Evolutionary conservation across 2,797 vertebrate genomes (phyloP).

Genomic region (Rhinogobio ventralis): DNA sequence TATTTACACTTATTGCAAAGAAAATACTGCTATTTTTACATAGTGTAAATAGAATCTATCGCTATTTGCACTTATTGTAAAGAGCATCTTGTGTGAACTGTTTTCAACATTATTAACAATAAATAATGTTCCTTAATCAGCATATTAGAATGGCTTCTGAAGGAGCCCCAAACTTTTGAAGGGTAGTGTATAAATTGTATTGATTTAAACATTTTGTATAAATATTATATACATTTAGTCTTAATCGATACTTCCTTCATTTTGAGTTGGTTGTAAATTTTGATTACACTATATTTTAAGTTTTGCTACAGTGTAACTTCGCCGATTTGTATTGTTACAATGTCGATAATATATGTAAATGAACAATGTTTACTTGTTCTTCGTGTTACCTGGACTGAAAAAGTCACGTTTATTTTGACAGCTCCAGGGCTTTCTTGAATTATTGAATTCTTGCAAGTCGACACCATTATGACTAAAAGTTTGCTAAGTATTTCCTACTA

Average conservation of each 20-base stretch:
- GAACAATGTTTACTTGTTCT: not conserved
- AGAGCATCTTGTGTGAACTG: not conserved
- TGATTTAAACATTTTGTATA: too few species aligned
- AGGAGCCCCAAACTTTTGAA: not conserved
- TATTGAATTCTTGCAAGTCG: too few species aligned
- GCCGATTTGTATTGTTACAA: not conserved
- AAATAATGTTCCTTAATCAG: not conserved
- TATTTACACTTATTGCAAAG: too few species aligned
- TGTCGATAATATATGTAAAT: not conserved
- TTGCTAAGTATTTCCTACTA: too few species aligned
- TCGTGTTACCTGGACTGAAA: not conserved
- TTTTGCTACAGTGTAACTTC: not conserved
- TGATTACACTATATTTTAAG: not conserved
- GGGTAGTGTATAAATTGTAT: not conserved
- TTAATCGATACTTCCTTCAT: not conserved
- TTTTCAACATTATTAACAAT: not conserved
- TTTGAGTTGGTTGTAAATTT: not conserved
- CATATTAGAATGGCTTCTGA: not conserved
- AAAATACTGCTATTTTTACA: too few species aligned
- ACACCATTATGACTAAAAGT: too few species aligned
- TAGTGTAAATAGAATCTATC: too few species aligned
- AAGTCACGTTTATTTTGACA: not conserved
- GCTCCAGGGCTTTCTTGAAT: not conserved
- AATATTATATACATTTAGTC: too few species aligned
- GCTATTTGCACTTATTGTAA: too few species aligned